A percentile compares a stretch with the other conserved stretches of the same genome.
These are phyloP conservation scores for Gryllus bimaculatus DNA, from an alignment of 1,140 invertebrate species.

Conservation along the genomic window DNA sequence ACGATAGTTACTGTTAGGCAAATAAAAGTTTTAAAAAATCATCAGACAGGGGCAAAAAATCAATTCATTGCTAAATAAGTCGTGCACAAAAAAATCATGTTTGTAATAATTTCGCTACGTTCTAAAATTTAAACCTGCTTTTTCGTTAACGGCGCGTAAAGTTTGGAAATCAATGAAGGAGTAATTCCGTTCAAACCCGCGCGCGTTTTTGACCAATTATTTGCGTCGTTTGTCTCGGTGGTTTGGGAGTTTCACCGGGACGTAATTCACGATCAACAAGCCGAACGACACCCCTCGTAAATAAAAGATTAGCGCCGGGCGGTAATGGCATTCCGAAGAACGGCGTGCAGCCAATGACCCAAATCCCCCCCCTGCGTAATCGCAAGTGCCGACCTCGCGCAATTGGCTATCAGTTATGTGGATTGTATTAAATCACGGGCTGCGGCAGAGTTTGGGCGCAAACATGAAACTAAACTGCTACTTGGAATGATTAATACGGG, in stretches of 20 bases:
- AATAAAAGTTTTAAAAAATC: too few relatives aligned
- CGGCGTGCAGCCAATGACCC: background rate
- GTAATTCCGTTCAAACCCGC: background rate
- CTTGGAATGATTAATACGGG: too few relatives aligned
- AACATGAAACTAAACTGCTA: too few relatives aligned
- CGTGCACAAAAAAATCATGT: too few relatives aligned
- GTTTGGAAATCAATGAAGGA: background rate
- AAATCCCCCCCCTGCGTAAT: background rate
- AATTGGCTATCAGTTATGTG: background rate
- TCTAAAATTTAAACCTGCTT: background rate
- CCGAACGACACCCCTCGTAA: background rate
- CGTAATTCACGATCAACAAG: background rate
- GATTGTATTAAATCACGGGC: background rate
- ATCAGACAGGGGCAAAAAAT: too few relatives aligned
- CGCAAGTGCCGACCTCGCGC: background rate
- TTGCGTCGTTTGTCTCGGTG: background rate
- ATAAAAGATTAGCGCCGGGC: background rate
- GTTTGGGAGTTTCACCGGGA: background rate
- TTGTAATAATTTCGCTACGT: background rate
- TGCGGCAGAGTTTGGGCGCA: too few relatives aligned
- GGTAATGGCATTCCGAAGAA: background rate
- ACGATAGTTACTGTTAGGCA: too few relatives aligned
- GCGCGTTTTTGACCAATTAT: background rate
- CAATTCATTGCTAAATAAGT: too few relatives aligned
- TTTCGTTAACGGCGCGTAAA: background rate